phyloP scores from a whole-genome alignment of 2,888 invertebrate genomes.

The Encarsia formosa region DNA sequence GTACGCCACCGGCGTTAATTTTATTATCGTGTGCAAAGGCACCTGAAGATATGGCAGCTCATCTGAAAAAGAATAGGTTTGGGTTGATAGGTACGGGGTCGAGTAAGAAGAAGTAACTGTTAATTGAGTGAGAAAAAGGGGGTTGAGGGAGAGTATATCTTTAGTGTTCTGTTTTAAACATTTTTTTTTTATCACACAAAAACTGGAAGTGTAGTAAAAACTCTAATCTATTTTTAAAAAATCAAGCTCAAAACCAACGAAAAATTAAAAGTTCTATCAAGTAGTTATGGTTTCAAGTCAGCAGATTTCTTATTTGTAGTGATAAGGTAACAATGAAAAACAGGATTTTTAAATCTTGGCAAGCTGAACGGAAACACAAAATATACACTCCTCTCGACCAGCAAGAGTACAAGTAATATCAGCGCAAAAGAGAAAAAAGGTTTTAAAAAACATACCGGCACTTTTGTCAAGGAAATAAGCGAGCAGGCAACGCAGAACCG shows the following conservation, averaged over 20 bases:
- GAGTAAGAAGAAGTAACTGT: constrained; percentile 9
- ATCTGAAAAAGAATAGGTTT: constrained; percentile 55
- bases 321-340: not conserved
- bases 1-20: constrained; percentile 96
- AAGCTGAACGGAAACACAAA: not conserved
- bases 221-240: not conserved
- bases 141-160: no score
- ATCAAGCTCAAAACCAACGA: not conserved
- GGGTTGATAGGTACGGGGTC: constrained; percentile 17
- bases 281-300: no score
- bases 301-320: no score
- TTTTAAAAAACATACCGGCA: constrained; percentile 59
- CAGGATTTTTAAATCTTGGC: not conserved
- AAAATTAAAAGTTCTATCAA: not conserved
- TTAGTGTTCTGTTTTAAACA: no score
- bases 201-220: no score
- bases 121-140: constrained; percentile 4
- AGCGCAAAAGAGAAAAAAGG: not conserved
- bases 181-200: no score
- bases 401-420: not conserved
- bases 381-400: constrained; percentile 9
- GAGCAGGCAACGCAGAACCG: constrained; percentile 88
- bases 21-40: constrained; percentile 92
- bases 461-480: constrained; percentile 97
- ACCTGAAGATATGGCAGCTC: constrained; percentile 88